These are phyloP conservation scores for Polyploca ridens DNA, from an alignment of 2,888 invertebrate species.

Conservation along the genomic window DNA sequence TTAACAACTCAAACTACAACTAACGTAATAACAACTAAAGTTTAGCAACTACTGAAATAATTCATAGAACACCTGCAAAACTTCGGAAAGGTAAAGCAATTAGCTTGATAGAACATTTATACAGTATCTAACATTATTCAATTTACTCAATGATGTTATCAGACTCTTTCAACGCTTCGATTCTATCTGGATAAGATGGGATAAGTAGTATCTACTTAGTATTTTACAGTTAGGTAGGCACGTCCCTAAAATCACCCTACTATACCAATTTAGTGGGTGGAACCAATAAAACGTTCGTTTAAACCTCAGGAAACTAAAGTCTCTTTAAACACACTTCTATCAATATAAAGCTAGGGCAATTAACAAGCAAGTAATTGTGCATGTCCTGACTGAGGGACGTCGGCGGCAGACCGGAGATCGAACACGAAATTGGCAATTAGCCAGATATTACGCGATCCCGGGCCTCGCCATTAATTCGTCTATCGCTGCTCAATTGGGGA, in stretches of 20 bases:
- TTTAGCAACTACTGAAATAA: conserved; percentile 3
- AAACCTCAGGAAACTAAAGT: neutral
- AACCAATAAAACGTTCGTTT: neutral
- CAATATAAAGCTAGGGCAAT: conserved; percentile 49
- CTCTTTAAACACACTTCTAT: conserved; percentile 26
- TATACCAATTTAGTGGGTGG: neutral
- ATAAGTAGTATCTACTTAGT: no score
- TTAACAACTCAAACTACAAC: conserved; percentile 3
- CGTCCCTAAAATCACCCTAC: no score
- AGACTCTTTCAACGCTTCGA: no score
- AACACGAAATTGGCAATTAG: conserved; percentile 77
- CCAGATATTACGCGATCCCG: conserved; percentile 56
- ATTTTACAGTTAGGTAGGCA: no score
- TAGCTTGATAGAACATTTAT: neutral
- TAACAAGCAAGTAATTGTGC: conserved; percentile 52
- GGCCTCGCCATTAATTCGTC: conserved; percentile 43
- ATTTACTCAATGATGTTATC: no score
- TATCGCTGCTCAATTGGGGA: conserved; percentile 38
- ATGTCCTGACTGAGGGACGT: conserved; percentile 44
- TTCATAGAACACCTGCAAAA: conserved; percentile 8
- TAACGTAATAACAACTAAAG: conserved; percentile 7
- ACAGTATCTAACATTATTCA: no score
- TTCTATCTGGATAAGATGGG: no score
- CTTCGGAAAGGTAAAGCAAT: neutral
- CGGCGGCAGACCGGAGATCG: conserved; percentile 69